These are phyloP conservation scores for Enteromius trimaculatus DNA, from an alignment of 2,797 vertebrate genomes.

Conservation along the genomic window DNA sequence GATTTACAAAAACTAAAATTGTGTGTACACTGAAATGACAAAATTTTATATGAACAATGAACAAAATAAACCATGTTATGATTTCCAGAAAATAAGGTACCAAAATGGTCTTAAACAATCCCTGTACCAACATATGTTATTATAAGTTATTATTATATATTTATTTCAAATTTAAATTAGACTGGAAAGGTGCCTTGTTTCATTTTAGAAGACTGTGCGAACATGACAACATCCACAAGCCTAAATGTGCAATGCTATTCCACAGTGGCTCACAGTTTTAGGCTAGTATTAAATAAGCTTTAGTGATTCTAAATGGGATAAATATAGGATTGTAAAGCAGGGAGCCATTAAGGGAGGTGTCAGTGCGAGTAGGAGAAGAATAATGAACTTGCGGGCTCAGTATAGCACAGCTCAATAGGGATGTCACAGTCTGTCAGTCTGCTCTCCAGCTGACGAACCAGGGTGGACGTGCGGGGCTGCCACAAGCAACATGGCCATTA, in stretches of 20 bases:
- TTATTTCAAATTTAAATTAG: background rate
- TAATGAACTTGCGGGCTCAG: slow-evolving; percentile 48
- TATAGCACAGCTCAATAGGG: slow-evolving; percentile 50
- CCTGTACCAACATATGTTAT: background rate
- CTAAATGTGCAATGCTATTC: background rate
- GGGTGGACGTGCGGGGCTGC: background rate
- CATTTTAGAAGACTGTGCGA: background rate
- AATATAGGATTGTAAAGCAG: slow-evolving; percentile 51
- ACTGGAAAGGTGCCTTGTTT: background rate
- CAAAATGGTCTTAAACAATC: background rate
- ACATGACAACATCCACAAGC: background rate
- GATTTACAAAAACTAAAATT: background rate
- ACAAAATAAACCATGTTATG: background rate
- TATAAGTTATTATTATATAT: background rate
- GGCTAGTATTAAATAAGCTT: slow-evolving; percentile 24
- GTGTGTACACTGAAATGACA: background rate
- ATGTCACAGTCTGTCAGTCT: slow-evolving; percentile 55
- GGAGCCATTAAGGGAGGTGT: slow-evolving; percentile 46
- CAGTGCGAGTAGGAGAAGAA: slow-evolving; percentile 46
- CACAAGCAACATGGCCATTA: background rate
- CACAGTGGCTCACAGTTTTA: slow-evolving; percentile 13
- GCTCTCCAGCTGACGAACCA: slow-evolving; percentile 31
- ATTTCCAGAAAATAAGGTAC: background rate
- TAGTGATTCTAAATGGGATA: slow-evolving; percentile 46
- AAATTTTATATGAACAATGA: too few species aligned